phyloP scores from a whole-genome alignment of 2,888 invertebrate species.

The Drosophila basisetae region DNA sequence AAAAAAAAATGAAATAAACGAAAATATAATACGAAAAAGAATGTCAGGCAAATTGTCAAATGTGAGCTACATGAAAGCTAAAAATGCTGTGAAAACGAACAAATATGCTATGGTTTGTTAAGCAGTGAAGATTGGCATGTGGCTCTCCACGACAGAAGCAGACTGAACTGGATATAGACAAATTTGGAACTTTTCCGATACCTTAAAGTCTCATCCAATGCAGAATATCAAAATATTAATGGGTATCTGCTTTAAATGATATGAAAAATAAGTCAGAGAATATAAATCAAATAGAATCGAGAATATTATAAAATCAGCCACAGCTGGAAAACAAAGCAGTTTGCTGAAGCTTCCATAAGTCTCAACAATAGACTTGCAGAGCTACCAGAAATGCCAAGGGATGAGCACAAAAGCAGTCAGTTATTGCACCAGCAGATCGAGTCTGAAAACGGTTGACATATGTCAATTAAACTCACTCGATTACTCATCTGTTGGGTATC shows the following conservation, averaged over 20 bases:
- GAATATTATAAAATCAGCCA: slow-evolving; percentile 76
- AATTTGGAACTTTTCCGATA: not conserved
- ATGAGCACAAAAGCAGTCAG: slow-evolving; percentile 24
- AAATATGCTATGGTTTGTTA: slow-evolving; percentile 31
- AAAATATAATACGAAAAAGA: slow-evolving; percentile 53
- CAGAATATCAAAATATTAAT: not conserved
- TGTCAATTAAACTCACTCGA: slow-evolving; percentile 66
- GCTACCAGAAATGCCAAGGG: slow-evolving; percentile 47
- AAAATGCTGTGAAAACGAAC: slow-evolving; percentile 17
- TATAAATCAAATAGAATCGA: slow-evolving; percentile 76
- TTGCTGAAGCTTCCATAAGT: slow-evolving; percentile 55
- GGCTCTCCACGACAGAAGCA: not conserved
- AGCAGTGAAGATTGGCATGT: not conserved
- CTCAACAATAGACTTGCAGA: slow-evolving; percentile 51
- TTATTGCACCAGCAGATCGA: not conserved
- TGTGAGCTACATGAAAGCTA: slow-evolving; percentile 41
- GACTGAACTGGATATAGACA: not conserved
- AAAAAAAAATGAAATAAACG: not conserved
- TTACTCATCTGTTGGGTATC: slow-evolving; percentile 62
- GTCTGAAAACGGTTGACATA: slow-evolving; percentile 18
- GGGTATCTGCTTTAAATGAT: not conserved
- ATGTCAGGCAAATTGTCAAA: slow-evolving; percentile 73
- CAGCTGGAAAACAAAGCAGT: slow-evolving; percentile 70
- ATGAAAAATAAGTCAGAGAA: slow-evolving; percentile 51
- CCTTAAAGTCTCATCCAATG: not conserved